phyloP scores from a whole-genome alignment of 92 coral and sea anemone genomes.

The Epizoanthus rinbou region DNA sequence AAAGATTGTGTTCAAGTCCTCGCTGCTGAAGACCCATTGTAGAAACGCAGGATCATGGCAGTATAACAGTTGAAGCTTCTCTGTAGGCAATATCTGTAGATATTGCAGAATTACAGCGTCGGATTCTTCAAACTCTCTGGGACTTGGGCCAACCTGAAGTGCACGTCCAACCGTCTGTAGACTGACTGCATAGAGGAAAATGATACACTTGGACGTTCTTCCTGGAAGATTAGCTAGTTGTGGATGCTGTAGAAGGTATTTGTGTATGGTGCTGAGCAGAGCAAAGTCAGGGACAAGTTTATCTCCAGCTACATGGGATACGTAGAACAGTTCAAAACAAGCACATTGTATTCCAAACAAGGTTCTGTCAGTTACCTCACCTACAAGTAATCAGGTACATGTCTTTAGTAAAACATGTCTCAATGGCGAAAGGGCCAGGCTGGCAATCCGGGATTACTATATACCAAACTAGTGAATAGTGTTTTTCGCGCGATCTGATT shows the following conservation, averaged over 20 bases:
- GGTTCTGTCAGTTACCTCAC: conserved; percentile 58
- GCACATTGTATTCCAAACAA: conserved; percentile 78
- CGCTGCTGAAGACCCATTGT: conserved; percentile 70
- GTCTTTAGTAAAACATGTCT: background rate
- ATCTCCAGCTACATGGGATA: conserved; percentile 66
- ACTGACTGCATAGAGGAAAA: conserved; percentile 63
- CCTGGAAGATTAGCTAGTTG: conserved; percentile 56
- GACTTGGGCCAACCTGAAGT: conserved; percentile 2
- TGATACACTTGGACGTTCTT: conserved; percentile 49
- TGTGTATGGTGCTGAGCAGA: conserved; percentile 63
- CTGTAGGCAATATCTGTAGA: conserved; percentile 51
- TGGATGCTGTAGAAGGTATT: conserved; percentile 62
- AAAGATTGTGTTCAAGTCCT: conserved; percentile 48
- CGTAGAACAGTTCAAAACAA: conserved; percentile 70
- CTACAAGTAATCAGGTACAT: background rate
- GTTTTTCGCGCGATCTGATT: no score
- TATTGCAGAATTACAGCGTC: conserved; percentile 48
- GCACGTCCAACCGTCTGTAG: conserved; percentile 30
- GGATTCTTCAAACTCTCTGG: conserved; percentile 50
- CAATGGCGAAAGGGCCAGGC: no score
- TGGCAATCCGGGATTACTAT: no score
- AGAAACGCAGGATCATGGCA: conserved; percentile 59
- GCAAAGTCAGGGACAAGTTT: conserved; percentile 59
- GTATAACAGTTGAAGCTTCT: conserved; percentile 52
- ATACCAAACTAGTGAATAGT: no score